Evolutionary conservation across 2,113 vertebrate genomes (phyloP), one percentile per base, ranked within the genome.

Genomic region (Meleagris gallopavo): DNA sequence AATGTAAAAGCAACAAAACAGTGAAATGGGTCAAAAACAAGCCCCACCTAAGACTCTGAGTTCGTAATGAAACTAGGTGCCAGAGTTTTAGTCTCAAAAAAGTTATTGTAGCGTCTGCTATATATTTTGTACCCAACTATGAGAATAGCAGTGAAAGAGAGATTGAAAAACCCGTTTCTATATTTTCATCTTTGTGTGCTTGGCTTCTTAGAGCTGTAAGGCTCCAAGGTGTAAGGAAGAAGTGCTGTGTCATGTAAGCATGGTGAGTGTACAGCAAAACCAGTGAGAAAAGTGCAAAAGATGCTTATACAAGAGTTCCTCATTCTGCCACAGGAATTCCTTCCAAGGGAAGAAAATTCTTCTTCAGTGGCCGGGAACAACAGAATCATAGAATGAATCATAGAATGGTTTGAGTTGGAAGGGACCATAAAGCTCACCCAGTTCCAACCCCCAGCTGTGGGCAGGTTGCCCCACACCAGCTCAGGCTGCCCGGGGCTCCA

Each of bases 151-250:
- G 60, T 78, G 8, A 46, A 40, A 73, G 69, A 91, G n/a, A 80
- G 52, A 61, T 0, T 48, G 34, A 69, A 88, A 94, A 95, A 95
- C 5, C 3, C 67, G 18, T 21, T 40, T 90, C 76, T 40, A 36
- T 86, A 67, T 96, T 91, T 96, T 91, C 73, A 81, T 20, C 57
- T 34, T 29, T 40, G 64, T 88, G 71, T 87, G 40, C 25, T 95
- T 94, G 52, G 78, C 67, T 87, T 73, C 93, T 94, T 95, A 96
- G 90, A 96, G 88, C 92, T 88, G 67, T 62, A 96, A 96, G 54
- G 27, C 79, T 89, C 72, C 84, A 80, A 43, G 25, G 24, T 16
- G 52, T 77, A 52, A 52, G 25, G 50, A 52, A 52, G 50, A 83
- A 80, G 17, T 1, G 2, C n/a, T 41, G 14, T 41, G 45, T 38